Conservation (phyloP, 2,113 vertebrate species). For the Apus apus region DNA sequence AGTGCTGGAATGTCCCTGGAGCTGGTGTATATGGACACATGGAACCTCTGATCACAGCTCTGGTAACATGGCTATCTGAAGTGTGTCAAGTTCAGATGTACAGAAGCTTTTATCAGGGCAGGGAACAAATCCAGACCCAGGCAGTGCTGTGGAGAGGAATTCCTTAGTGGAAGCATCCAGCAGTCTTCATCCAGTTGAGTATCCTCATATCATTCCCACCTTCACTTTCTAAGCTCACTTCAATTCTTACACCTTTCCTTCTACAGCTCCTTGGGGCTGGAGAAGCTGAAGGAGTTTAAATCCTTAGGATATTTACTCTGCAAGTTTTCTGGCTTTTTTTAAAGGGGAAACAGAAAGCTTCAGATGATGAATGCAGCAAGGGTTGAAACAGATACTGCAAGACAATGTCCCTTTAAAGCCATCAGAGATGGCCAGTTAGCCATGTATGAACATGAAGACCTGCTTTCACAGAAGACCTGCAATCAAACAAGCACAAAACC, state of each 20-base stretch:
- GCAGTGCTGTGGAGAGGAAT: not conserved
- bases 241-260: not conserved
- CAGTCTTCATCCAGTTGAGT: not conserved
- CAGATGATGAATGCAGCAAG: slow-evolving; percentile 8
- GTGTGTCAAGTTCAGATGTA: not conserved
- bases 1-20: not conserved
- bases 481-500: not conserved
- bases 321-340: not conserved
- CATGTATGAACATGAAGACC: not conserved
- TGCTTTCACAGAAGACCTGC: not conserved
- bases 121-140: not conserved
- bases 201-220: not conserved
- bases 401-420: not conserved
- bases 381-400: slow-evolving; percentile 29
- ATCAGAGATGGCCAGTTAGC: slow-evolving; percentile 21
- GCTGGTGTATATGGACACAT: rapidly evolving
- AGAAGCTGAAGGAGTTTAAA: not conserved
- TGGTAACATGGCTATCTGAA: not conserved
- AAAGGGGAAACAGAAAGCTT: not conserved
- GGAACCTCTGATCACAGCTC: not conserved
- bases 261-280: not conserved
- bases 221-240: not conserved
- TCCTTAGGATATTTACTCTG: not conserved
- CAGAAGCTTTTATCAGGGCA: not conserved
- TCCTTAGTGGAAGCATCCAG: not conserved